Conservation (phyloP, 2,888 invertebrate genomes). For the Morinoia aosen region DNA sequence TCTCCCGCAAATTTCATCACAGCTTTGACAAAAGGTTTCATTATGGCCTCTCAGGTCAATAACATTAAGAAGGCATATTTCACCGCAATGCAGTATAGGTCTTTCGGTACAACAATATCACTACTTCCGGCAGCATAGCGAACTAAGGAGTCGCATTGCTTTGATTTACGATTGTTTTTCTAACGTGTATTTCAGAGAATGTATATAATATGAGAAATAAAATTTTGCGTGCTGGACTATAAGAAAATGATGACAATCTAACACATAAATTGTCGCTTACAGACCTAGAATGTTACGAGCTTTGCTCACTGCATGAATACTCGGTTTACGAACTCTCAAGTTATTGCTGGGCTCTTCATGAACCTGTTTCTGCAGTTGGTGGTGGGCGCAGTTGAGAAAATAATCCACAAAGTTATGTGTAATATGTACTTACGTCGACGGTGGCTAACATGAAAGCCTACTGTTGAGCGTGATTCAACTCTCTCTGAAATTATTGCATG, state of each 20-base stretch:
- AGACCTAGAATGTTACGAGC: too few species aligned
- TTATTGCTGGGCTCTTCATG: not conserved
- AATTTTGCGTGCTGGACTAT: not conserved
- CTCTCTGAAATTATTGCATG: not conserved
- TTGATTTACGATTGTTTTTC: not conserved
- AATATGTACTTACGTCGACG: not conserved
- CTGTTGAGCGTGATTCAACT: not conserved
- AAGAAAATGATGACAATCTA: not conserved
- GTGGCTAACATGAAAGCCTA: too few species aligned
- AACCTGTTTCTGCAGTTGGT: not conserved
- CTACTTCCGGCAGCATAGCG: not conserved
- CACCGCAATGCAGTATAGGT: not conserved
- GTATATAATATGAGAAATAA: not conserved
- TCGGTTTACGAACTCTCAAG: too few species aligned
- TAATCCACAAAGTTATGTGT: not conserved
- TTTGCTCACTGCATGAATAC: too few species aligned
- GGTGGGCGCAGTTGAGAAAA: not conserved
- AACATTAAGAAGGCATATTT: not conserved
- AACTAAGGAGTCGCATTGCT: not conserved
- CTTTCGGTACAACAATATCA: not conserved
- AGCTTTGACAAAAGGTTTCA: not conserved
- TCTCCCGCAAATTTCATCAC: not conserved
- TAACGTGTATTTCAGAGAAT: not conserved
- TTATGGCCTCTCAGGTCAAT: not conserved
- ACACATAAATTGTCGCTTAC: not conserved